Percentiles rank a stretch among this genome's conserved stretches.
Evolutionary conservation across 2,888 invertebrate species (phyloP).

Genomic region (Rhimphoctona megacephalus): DNA sequence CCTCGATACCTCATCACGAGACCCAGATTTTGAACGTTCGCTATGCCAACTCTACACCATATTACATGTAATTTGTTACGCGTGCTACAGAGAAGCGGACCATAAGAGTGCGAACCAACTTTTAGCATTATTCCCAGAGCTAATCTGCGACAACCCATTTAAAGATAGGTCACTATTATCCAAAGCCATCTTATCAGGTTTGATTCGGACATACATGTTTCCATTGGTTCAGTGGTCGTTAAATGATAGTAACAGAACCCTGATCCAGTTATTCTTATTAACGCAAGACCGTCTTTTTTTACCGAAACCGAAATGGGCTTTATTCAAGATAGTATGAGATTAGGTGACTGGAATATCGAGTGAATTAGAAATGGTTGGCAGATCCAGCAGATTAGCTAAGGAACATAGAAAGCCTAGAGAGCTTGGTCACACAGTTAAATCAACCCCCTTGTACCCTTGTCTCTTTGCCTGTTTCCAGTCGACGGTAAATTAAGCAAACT

Average conservation of each 20-base stretch:
- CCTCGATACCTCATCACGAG: constrained; percentile 36
- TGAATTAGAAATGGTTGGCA: constrained; percentile 54
- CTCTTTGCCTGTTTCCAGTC: constrained; percentile 35
- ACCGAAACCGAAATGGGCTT: not conserved
- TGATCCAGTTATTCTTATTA: constrained; percentile 3
- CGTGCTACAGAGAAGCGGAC: constrained; percentile 9
- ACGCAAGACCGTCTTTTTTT: not conserved
- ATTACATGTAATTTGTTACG: constrained; percentile 6
- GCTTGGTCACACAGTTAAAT: constrained; percentile 57
- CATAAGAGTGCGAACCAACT: constrained; percentile 68
- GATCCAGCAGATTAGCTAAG: constrained; percentile 50
- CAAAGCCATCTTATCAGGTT: constrained; percentile 64
- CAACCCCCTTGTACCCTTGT: constrained; percentile 36
- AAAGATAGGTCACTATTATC: constrained; percentile 16
- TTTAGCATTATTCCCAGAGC: constrained; percentile 65
- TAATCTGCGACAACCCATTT: constrained; percentile 39
- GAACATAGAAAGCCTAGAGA: constrained; percentile 21
- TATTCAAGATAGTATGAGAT: not conserved
- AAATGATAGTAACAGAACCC: constrained; percentile 7
- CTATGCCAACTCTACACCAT: not conserved
- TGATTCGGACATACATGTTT: constrained; percentile 60
- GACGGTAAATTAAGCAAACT: constrained; percentile 68
- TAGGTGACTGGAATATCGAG: constrained; percentile 15
- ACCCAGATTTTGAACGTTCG: constrained; percentile 28
- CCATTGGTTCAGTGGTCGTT: constrained; percentile 45